phyloP scores from a whole-genome alignment of 1,140 invertebrate species.

The Copidosoma floridanum region DNA sequence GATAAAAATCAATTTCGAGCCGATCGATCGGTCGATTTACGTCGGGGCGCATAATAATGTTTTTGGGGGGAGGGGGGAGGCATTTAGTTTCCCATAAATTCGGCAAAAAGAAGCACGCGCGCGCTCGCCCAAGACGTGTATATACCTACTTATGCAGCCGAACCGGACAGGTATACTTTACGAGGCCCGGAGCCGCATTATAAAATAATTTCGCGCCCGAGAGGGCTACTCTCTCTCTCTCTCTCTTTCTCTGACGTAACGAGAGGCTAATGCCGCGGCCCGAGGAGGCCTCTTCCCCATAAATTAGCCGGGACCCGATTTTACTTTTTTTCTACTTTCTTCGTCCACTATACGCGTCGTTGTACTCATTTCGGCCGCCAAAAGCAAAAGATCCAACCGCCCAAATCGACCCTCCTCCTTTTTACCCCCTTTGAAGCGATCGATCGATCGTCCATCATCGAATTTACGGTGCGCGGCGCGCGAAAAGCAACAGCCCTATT shows the following conservation, averaged over 20 bases:
- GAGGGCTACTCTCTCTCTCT: background rate
- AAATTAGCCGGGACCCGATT: background rate
- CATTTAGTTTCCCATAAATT: background rate
- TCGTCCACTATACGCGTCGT: no score
- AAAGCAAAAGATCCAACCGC: no score
- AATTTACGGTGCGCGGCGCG: slow-evolving; percentile 16
- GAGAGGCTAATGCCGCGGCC: no score
- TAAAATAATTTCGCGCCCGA: slow-evolving; percentile 22
- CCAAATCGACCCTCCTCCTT: no score
- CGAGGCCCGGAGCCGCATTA: slow-evolving; percentile 8
- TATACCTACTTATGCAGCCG: no score
- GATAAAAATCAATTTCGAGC: no score
- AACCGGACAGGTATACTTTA: no score
- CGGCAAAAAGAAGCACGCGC: background rate
- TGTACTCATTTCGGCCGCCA: no score
- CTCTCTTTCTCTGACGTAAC: no score
- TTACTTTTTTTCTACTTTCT: background rate
- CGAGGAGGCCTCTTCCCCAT: background rate
- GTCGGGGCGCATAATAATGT: background rate
- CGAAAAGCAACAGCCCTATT: slow-evolving; percentile 6
- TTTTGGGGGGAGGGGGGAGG: background rate
- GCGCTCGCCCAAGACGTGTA: no score
- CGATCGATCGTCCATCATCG: slow-evolving; percentile 15
- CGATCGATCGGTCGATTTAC: background rate
- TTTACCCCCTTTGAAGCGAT: no score